These are phyloP conservation scores for Cataglyphis rosenhaueri DNA, from an alignment of 2,888 invertebrate species.

Conservation along the genomic window DNA sequence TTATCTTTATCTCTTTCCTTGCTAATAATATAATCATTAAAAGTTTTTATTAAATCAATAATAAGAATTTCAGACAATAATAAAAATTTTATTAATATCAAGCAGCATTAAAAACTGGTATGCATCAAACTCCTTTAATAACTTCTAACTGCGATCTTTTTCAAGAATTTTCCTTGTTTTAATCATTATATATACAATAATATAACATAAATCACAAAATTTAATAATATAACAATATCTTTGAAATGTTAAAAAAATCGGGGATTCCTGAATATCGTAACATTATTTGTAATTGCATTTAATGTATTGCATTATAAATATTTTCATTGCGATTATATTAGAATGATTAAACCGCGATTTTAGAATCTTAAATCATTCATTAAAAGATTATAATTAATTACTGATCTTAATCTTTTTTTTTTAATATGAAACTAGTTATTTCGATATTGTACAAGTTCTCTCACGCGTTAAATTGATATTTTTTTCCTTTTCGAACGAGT, in stretches of 20 bases:
- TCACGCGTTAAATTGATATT: not conserved
- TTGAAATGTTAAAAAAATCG: not conserved
- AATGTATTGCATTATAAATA: not conserved
- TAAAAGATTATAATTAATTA: not conserved
- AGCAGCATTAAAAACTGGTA: too few relatives aligned
- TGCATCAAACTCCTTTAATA: not conserved
- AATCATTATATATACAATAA: not conserved
- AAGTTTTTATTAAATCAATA: conserved; percentile 59
- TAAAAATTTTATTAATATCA: conserved; percentile 32
- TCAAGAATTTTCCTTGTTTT: not conserved
- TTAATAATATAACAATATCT: not conserved
- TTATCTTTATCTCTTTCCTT: conserved; percentile 9
- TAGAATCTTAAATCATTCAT: not conserved
- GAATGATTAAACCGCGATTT: not conserved
- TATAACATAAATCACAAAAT: not conserved
- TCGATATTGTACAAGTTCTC: not conserved
- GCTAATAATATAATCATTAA: conserved; percentile 66
- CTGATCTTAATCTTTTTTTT: not conserved
- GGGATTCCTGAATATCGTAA: not conserved
- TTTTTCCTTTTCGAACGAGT: not conserved
- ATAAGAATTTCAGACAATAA: conserved; percentile 59
- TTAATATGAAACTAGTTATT: conserved; percentile 13
- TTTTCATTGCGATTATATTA: not conserved
- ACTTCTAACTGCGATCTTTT: conserved; percentile 38
- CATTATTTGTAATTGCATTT: not conserved